These are phyloP conservation scores for Dicyrtomina minuta DNA, from an alignment of 2,888 invertebrate genomes.

Conservation along the genomic window DNA sequence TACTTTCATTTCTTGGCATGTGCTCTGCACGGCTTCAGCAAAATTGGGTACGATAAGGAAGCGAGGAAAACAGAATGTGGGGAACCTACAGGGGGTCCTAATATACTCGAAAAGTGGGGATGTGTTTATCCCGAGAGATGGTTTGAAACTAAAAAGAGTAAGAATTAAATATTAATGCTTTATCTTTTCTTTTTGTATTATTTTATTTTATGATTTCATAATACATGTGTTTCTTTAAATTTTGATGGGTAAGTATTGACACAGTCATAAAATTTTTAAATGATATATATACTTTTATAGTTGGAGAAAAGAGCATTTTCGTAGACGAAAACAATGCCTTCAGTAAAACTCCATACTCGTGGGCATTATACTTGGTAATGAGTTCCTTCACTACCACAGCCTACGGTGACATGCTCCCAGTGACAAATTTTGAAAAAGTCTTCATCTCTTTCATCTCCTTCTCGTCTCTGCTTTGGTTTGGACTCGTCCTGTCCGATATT, in stretches of 20 bases:
- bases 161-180: background rate
- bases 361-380: constrained; percentile 35
- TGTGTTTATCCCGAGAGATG: constrained; percentile 18
- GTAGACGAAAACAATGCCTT: too few species aligned
- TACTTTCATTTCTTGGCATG: constrained; percentile 37
- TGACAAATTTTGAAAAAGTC: constrained; percentile 34
- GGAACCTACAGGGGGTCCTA: background rate
- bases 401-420: constrained; percentile 36
- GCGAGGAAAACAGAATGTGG: background rate
- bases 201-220: background rate
- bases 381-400: constrained; percentile 38
- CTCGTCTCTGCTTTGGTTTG: constrained; percentile 37
- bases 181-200: background rate
- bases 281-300: too few species aligned
- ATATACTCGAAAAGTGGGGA: constrained; percentile 16
- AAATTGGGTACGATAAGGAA: background rate
- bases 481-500: constrained; percentile 35
- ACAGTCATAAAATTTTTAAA: too few species aligned
- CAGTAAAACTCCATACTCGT: background rate
- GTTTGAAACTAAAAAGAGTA: constrained; percentile 33
- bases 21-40: constrained; percentile 25
- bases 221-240: too few species aligned
- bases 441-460: constrained; percentile 35
- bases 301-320: too few species aligned
- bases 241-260: too few species aligned